Base-by-base conservation (phyloP, 2,888 invertebrate species). In the Helleia helle region DNA sequence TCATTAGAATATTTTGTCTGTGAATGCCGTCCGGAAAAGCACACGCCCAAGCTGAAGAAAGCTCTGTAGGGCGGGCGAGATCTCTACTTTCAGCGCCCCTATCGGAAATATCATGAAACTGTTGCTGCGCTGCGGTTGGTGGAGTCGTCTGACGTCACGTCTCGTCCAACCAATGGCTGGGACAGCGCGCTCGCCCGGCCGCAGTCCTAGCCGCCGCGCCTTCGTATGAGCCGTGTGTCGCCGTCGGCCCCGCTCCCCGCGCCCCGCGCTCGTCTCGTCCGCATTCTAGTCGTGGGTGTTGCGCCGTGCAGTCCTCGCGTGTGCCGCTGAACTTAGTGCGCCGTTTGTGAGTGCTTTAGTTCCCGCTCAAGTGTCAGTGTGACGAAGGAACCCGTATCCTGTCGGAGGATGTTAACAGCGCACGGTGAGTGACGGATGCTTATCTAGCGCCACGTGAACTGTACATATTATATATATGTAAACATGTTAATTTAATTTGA, bases 231-330 rank as follows among this genome's bases (percentile, higher is more conserved):
- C 67, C 59, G 83, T 76, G 83, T 80, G 70, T 73, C 69, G 74
- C 71, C 66, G 71, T 62, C 66, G 60, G 59, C 52, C 58, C 58
- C 71, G 70, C 73, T 69, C 52, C 57, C 55, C 54, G 52, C 75
- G 68, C 70, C 58, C 75, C 76, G 75, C 74, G 69, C 71, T 65
- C 68, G 62, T 70, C 70, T 75, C 72, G 71, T 73, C 79, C 79
- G 62, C 84, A 84, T 83, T 84, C 83, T 80, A 81, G 81, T 83
- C 70, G 81, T 83, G 83, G 79, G 76, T 81, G 79, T 83, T 77
- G 77, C 75, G 75, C 76, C 57, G 84, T 81, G 75, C 79, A 80
- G 83, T 76, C 76, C 68, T 77, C 84, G 84, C 77, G 84, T 79
- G 80, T 81, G 77, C 66, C 73, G 69, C 74, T 64, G 71, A 70